Evolutionary conservation across 2,888 invertebrate species (phyloP), one percentile per base, ranked within the genome.

Genomic region (Altica lythri): DNA sequence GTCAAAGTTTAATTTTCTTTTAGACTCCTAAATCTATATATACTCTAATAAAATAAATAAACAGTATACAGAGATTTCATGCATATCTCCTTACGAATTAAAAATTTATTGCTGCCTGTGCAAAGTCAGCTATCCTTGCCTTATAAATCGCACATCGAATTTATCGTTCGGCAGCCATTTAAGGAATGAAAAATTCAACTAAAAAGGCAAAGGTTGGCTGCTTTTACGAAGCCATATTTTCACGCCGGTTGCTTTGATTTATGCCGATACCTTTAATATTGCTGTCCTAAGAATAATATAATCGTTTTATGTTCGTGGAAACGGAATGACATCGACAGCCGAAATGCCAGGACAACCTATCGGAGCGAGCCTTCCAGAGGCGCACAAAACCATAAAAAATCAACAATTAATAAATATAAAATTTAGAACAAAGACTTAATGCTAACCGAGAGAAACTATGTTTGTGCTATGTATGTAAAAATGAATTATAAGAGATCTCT

Each of bases 111-210:
- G 38, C 34, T 27, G 42, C 35, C 35, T 34, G 9, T 34, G 55
- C 55, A 35, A 19, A 55, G 35, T 51, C 55, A 46, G 45, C 46
- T 22, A 19, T 17, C 19, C 17, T 22, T 12, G 17, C 32, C 46
- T 55, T 46, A 50, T 55, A 55, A 50, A 55, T 55, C 55, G 46
- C 40, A 35, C 42, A 34, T 14, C 46, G 55, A 51, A 55, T 55
- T 55, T 55, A 55, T 50, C 35, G 50, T 42, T 51, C 32, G 40
- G 42, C 35, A 14, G 30, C 50, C 50, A 46, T 55, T 55, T 51
- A 51, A 40, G 30, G 42, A 40, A 55, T 55, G 50, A 55, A 55
- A 49, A 55, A 55, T 55, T 50, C 34, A 25, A 8, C 16, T 17
- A 46, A 42, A 50, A 45, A 27, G 17, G 18, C 37, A 13, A 38